Evolutionary conservation across 1,140 invertebrate species (phyloP), one percentile per base, ranked within the genome.

Genomic region (Oncopodura yosiiana): DNA sequence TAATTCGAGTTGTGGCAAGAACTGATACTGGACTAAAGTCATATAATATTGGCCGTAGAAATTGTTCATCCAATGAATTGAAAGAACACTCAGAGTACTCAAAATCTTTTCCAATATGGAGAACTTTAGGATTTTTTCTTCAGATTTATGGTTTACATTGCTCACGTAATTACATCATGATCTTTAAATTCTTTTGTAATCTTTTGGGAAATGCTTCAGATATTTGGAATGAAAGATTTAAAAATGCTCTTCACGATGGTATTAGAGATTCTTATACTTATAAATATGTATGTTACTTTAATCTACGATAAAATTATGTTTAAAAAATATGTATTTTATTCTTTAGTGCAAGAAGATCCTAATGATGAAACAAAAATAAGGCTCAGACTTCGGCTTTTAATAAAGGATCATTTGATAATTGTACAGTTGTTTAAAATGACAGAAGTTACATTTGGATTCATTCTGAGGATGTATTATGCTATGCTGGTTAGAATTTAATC

Each of bases 391-490:
- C 24, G 29, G 3, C 16, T 27, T 12, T 18, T 46, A 3, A 16
- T 46, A n/a, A 18, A 24, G 14, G 44, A 46, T 23, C 44, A 46
- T 19, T 46, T 30, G 26, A 32, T 46, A 4, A 46, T 46, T 16
- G 44, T 46, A n/a, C 44, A 46, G 32, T 32, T 46, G 29, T 46
- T 30, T 18, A 46, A 46, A 18, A 46, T 46, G 29, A 46, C 44
- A 12, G 44, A 46, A 11, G 44, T 9, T 4, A 46, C 44, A 11
- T 46, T 46, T 19, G 5, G 6, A 32, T 16, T 32, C 6, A 46
- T 46, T 30, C 44, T 46, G 3, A 29, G 18, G 18, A 9, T 46
- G 5, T 46, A 30, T 24, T 46, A 30, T 46, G 24, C 14, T 24
- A 18, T n/a, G 3, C 44, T 30, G 44, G 44, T 46, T 8, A 9